These are phyloP conservation scores for Peromyscus eremicus DNA, from an alignment of 2,797 vertebrate genomes.

Conservation along the genomic window DNA sequence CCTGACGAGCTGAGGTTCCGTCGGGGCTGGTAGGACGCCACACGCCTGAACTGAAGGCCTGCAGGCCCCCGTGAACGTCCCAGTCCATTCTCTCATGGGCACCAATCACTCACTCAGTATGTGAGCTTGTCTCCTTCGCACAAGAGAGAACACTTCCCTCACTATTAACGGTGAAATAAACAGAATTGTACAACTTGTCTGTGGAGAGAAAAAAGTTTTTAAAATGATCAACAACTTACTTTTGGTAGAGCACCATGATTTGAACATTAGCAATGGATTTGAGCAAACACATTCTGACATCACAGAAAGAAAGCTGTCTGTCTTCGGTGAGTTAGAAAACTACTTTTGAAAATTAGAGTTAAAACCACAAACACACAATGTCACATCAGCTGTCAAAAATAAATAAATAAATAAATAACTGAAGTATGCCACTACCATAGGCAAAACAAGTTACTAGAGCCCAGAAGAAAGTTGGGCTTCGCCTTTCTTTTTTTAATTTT, in stretches of 20 bases:
- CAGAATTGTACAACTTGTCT: constrained; percentile 94
- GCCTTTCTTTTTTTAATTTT: no score
- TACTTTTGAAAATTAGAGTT: constrained; percentile 27
- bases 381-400: background rate
- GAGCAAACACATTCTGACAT: constrained; percentile 19
- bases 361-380: background rate
- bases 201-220: constrained; percentile 78
- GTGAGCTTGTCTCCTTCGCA: constrained; percentile 86
- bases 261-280: background rate
- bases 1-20: background rate
- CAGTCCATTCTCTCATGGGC: background rate
- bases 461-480: background rate
- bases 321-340: constrained; percentile 24
- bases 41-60: background rate
- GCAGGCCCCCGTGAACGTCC: background rate
- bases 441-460: background rate
- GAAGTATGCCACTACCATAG: background rate
- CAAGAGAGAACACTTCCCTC: constrained; percentile 89
- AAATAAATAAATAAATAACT: background rate
- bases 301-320: background rate
- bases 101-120: constrained; percentile 80
- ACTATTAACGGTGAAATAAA: constrained; percentile 94
- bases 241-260: background rate
- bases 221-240: background rate
- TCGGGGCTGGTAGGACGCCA: background rate